A percentile compares a stretch with the other conserved stretches of the same genome.
These are phyloP conservation scores for Phaethornis superciliosus DNA, from an alignment of 2,113 vertebrate genomes.

Conservation along the genomic window DNA sequence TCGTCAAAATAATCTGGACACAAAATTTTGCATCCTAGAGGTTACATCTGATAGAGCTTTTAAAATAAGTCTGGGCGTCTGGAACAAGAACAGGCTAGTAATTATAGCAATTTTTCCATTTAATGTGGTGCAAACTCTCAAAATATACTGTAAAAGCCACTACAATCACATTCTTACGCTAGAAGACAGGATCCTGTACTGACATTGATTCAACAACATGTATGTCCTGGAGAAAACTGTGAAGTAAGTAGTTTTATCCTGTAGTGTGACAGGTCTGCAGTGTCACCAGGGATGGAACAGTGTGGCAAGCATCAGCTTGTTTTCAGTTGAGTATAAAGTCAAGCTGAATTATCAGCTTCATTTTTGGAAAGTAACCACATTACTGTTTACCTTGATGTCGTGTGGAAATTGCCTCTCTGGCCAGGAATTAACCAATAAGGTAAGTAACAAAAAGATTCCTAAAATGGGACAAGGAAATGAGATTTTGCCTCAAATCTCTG, in stretches of 20 bases:
- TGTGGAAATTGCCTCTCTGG: not conserved
- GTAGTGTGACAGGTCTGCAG: not conserved
- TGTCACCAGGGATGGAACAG: not conserved
- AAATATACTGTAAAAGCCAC: not conserved
- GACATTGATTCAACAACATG: not conserved
- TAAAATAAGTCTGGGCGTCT: not conserved
- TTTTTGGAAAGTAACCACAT: not conserved
- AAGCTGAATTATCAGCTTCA: not conserved
- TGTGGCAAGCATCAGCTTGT: not conserved
- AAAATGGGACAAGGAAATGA: not conserved
- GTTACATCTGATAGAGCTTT: not conserved
- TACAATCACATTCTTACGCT: not conserved
- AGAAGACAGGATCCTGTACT: not conserved
- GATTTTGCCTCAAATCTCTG: not conserved
- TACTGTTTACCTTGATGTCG: not conserved
- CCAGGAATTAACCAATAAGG: not conserved
- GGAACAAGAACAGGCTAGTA: not conserved
- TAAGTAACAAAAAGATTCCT: not conserved
- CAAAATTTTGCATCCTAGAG: not conserved
- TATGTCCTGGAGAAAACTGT: not conserved
- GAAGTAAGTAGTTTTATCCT: not conserved
- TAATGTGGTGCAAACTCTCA: not conserved
- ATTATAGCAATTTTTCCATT: not conserved
- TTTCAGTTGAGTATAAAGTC: not conserved
- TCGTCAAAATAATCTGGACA: not conserved